Evolutionary conservation across 2,888 invertebrate genomes (phyloP).

Genomic region (Shargacucullia verbasci): DNA sequence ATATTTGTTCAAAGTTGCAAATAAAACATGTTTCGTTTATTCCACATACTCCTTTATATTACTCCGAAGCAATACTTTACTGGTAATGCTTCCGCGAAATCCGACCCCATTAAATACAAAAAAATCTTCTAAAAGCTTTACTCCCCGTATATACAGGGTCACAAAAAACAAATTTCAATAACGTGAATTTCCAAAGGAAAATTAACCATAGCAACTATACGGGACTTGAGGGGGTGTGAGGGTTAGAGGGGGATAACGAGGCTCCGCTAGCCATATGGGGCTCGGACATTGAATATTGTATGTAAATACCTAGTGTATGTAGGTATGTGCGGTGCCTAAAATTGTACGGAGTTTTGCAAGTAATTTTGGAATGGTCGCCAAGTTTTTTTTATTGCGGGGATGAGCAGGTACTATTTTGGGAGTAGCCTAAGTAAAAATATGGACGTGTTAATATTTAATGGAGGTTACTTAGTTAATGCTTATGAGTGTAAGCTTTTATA

Average conservation of each 20-base stretch:
- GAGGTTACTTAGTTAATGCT: no score
- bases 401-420: no score
- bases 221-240: constrained; percentile 19
- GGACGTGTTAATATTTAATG: no score
- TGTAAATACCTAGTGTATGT: constrained; percentile 43
- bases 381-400: no score
- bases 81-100: background rate
- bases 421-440: no score
- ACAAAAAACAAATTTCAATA: constrained; percentile 47
- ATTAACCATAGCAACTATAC: constrained; percentile 49
- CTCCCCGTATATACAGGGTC: constrained; percentile 1
- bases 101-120: constrained; percentile 15
- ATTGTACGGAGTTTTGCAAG: constrained; percentile 7
- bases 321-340: constrained; percentile 15
- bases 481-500: no score
- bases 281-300: constrained; percentile 59
- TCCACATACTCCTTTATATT: no score
- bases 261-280: constrained; percentile 56
- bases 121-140: constrained; percentile 10
- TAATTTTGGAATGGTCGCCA: no score
- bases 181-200: constrained; percentile 31
- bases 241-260: constrained; percentile 40
- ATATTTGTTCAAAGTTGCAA: no score
- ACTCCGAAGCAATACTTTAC: background rate
- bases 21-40: no score